Base-by-base conservation (phyloP, 2,797 vertebrate genomes). In the Apogon talboti region DNA sequence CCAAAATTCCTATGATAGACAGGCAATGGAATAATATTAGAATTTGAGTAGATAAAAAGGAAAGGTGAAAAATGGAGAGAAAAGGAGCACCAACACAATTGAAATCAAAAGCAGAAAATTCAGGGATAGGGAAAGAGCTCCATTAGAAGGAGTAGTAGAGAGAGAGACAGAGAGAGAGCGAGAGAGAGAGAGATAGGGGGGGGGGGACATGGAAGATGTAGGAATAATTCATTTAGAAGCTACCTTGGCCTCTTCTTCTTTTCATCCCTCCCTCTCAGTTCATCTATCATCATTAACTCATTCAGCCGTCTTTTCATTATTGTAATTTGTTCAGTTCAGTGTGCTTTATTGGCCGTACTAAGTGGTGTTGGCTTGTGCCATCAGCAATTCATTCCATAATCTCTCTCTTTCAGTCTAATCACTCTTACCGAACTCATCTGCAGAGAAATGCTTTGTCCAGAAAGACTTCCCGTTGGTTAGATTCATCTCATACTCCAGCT, bases 391-490 rank as follows among this genome's bases (percentile, higher is more conserved):
- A 3, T 86, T 77, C 82, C 55, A 69, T 78, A 85, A 90, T 84
- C 58, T 72, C 55, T 70, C 70, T 76, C 38, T 63, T 64, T 77
- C 79, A 11, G 45, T 77, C 61, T 78, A 81, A 85, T 80, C 77
- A 45, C 44, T 55, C 95, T 94, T 82, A 98, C 96, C 96, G 33
- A 98, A 98, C 76, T 98, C 96, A 58, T 98, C 96, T 0, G 96
- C 96, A 0, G 96, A 98, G 89, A 98, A 97, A 90, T 98, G 96
- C 60, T 93, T 90, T 0, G 95, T 98, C 96, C 96, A 98, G 82
- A 98, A 97, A n/a, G 96, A 98, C 89, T 96, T 94, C 60, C 96
- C 96, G 0, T 98, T 98, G 74, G 95, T 96, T 74, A 98, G 93
- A 14, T 95, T 95, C 96, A 98, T 96, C 88, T 98, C 96, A 0